Evolutionary conservation across 2,888 invertebrate species (phyloP), one percentile per base, ranked within the genome.

Genomic region (Branchipolynoe longqiensis): DNA sequence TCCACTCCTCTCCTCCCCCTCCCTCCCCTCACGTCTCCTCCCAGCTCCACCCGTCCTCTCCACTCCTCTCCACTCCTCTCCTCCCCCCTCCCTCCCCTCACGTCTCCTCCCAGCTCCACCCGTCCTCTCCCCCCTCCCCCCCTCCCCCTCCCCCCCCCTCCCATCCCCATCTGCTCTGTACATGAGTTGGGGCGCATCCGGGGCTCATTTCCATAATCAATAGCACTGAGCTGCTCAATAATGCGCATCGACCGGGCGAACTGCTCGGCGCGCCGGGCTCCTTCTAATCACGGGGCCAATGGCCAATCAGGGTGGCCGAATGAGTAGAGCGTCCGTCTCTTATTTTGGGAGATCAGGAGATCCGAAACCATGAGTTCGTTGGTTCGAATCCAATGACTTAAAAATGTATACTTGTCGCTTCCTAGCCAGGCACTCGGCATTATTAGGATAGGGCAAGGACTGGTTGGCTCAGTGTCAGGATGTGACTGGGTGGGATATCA

Each of bases 131-230:
- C 48, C 18, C 48, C 48, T 12, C 8, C 18, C 8, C 48, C 8
- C 8, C 8, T 48, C 48, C 18, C 48, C 8, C 48, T 48, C 8
- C 48, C 48, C 48, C 8, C 18, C 31, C 28, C 62, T 14, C 28
- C 3, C 62, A 28, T 62, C 25, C 25, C 31, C 25, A 31, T 31
- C 3, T 62, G 31, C 31, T 25, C 3, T 31, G 28, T 12, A 31
- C 3, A 25, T 14, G 31, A 25, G 31, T 22, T 25, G 25, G 56
- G 56, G 25, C 3, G 56, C 22, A 25, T 22, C 3, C 3, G 3
- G 56, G 56, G 56, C n/a, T 56, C 28, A 62, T 62, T 62, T 62
- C 69, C 33, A 33, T 69, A 69, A 69, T 69, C 69, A 69, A 69
- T 69, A 69, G 69, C 36, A 69, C 38, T 38, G 69, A 69, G 33